Conservation (phyloP, 2,888 invertebrate species). For the Macrosiphum euphorbiae region DNA sequence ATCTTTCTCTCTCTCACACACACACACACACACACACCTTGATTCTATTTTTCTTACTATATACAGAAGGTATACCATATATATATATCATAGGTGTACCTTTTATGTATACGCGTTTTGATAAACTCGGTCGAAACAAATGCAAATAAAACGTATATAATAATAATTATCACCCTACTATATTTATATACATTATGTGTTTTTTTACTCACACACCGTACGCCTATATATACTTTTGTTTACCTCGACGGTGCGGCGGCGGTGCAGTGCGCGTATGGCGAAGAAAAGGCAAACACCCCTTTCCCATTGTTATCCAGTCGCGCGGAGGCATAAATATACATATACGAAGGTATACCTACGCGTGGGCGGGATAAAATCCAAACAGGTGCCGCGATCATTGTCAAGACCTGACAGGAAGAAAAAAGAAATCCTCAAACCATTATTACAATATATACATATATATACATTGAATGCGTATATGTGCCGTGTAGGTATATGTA, state of each 20-base stretch:
- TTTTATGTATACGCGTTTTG: neutral
- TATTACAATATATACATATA: conserved; percentile 9
- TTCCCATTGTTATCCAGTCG: conserved; percentile 49
- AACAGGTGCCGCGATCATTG: conserved; percentile 64
- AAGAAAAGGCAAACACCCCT: conserved; percentile 59
- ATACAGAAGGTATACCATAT: neutral
- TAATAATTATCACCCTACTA: conserved; percentile 49
- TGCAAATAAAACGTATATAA: conserved; percentile 53
- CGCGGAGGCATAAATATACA: conserved; percentile 35
- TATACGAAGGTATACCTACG: neutral
- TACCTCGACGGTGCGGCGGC: neutral
- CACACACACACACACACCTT: conserved; percentile 22
- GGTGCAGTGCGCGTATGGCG: conserved; percentile 7
- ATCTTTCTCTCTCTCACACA: neutral
- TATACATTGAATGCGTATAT: neutral
- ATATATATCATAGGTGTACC: neutral
- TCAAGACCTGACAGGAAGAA: conserved; percentile 32
- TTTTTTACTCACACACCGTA: neutral
- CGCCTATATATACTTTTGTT: conserved; percentile 38
- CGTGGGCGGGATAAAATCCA: conserved; percentile 63
- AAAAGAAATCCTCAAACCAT: conserved; percentile 50
- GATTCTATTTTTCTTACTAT: neutral
- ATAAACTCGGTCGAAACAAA: conserved; percentile 59
- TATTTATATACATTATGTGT: neutral
- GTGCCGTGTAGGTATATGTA: neutral